phyloP scores from a whole-genome alignment of 1,140 invertebrate genomes.

The Heliconius eleuchia region DNA sequence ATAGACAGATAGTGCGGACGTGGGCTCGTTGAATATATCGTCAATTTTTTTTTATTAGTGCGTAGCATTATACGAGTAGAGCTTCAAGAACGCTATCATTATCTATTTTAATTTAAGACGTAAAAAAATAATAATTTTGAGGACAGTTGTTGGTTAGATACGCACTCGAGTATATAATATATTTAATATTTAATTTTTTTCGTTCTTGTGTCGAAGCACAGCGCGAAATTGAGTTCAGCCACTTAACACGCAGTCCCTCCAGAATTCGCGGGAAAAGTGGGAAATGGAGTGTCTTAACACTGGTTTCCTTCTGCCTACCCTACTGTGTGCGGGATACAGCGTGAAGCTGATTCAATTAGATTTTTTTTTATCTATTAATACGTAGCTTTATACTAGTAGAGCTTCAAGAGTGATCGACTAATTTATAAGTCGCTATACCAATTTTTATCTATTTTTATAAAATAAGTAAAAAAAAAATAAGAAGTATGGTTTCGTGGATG shows the following conservation, averaged over 20 bases:
- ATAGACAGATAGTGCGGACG: conserved; percentile 29
- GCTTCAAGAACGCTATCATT: neutral
- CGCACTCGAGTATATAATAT: too few species aligned
- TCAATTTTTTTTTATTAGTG: conserved; percentile 24
- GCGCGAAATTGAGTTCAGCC: too few species aligned
- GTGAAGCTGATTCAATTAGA: too few species aligned
- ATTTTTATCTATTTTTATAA: too few species aligned
- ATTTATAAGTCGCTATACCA: neutral
- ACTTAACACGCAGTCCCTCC: too few species aligned
- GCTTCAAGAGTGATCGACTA: neutral
- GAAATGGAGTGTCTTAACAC: too few species aligned
- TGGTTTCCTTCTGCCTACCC: too few species aligned
- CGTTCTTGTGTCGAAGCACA: too few species aligned
- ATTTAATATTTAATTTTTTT: too few species aligned
- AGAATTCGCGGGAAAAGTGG: too few species aligned
- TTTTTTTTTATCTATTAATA: conserved; percentile 14
- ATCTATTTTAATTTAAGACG: neutral
- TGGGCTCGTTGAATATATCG: conserved; percentile 26
- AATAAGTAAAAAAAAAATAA: neutral
- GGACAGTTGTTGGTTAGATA: too few species aligned
- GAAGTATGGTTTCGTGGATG: neutral
- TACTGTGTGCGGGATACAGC: too few species aligned
- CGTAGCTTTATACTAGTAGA: neutral
- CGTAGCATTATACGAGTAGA: neutral
- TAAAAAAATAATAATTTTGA: neutral